A percentile compares a stretch with the other conserved stretches of the same genome.
These are phyloP conservation scores for Pogonocherus hispidulus DNA, from an alignment of 2,888 invertebrate genomes.

Conservation along the genomic window DNA sequence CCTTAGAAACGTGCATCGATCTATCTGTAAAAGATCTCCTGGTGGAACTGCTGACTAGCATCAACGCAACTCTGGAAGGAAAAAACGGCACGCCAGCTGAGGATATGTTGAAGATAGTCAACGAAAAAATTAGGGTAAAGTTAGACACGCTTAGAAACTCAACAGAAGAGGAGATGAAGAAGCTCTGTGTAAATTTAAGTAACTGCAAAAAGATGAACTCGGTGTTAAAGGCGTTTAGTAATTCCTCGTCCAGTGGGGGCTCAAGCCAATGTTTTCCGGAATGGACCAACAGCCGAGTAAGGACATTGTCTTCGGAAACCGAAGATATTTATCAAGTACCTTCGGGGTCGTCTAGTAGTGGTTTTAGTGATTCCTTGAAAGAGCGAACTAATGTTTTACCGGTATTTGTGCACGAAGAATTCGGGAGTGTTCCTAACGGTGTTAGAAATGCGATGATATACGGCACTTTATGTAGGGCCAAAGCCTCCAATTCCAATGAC, in stretches of 20 bases:
- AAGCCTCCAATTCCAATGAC: constrained; percentile 47
- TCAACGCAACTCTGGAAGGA: constrained; percentile 65
- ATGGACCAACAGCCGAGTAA: constrained; percentile 50
- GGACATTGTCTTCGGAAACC: constrained; percentile 58
- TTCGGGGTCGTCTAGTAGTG: constrained; percentile 65
- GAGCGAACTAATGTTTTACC: constrained; percentile 43
- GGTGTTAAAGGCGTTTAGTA: constrained; percentile 64
- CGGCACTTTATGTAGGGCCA: constrained; percentile 62
- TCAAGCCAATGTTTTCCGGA: constrained; percentile 55
- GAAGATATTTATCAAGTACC: constrained; percentile 65
- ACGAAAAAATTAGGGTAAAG: constrained; percentile 63
- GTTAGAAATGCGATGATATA: constrained; percentile 67
- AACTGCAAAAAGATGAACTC: constrained; percentile 65
- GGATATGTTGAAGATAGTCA: constrained; percentile 65
- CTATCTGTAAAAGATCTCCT: constrained; percentile 66
- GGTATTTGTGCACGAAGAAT: constrained; percentile 64
- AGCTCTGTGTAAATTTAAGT: constrained; percentile 65
- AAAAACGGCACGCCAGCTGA: constrained; percentile 62
- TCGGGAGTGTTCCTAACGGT: constrained; percentile 63
- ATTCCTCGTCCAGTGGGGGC: constrained; percentile 63
- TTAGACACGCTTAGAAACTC: constrained; percentile 61
- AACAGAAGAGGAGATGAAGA: constrained; percentile 67
- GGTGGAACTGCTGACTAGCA: constrained; percentile 65
- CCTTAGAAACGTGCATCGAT: constrained; percentile 51
- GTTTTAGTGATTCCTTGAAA: constrained; percentile 64